Evolutionary conservation across 2,888 invertebrate species (phyloP).

Genomic region (Atethmia centrago): DNA sequence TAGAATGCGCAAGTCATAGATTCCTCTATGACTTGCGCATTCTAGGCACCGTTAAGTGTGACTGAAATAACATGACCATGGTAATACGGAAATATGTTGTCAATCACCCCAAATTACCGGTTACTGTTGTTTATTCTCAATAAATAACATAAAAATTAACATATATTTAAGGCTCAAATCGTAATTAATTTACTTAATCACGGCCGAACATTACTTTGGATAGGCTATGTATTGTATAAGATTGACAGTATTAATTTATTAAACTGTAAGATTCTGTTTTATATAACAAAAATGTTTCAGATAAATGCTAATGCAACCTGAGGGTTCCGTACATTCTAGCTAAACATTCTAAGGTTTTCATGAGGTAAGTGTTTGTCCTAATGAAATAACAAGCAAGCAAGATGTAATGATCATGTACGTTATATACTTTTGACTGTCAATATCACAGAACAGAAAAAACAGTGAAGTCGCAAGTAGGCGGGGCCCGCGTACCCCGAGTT

Average conservation of each 20-base stretch:
- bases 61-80: background rate
- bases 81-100: background rate
- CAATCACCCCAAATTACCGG: constrained; percentile 22
- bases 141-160: constrained; percentile 22
- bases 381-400: constrained; percentile 21
- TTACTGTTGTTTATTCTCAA: constrained; percentile 13
- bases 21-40: background rate
- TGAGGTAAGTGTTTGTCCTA: constrained; percentile 5
- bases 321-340: constrained; percentile 48
- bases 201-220: constrained; percentile 25
- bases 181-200: constrained; percentile 23
- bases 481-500: too few species aligned
- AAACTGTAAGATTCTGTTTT: constrained; percentile 14
- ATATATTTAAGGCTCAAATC: constrained; percentile 12
- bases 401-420: constrained; percentile 32
- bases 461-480: too few species aligned
- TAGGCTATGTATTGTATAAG: constrained; percentile 10
- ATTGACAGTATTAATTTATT: constrained; percentile 15
- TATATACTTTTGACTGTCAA: constrained; percentile 22
- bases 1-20: too few species aligned
- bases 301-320: constrained; percentile 44
- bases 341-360: constrained; percentile 4
- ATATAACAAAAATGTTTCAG: constrained; percentile 2
- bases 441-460: too few species aligned
- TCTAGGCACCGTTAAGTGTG: background rate